Base-by-base conservation (phyloP, 2,113 vertebrate genomes). In the Chaetura pelagica region DNA sequence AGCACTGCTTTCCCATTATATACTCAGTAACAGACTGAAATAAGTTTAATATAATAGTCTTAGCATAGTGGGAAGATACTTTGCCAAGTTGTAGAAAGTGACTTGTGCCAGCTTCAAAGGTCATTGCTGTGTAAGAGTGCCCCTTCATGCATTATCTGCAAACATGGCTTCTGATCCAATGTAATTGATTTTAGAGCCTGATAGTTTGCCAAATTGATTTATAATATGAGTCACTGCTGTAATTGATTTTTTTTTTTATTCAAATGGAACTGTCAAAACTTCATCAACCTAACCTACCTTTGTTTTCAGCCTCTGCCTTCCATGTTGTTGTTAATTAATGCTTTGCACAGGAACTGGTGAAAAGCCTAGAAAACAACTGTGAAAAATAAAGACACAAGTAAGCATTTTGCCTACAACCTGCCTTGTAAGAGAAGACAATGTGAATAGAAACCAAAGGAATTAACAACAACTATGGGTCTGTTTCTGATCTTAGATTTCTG, bases 141-240 rank as follows among this genome's bases (percentile, higher is more conserved):
- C 83, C 77, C 86, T 90, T 68, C 67, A 68, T 2, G 8, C 74
- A 83, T 88, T 95, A 95, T 89, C 91, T 96, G 84, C 96, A 94
- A 97, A 95, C 79, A 84, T 0, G 2, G 42, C 68, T 97, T 90
- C 84, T 96, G 91, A 94, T 97, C 97, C 93, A 94, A 22, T 68
- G 68, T 95, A 98, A 97, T 94, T 92, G 94, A 97, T 97, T 97
- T 97, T 90, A 96, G 97, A 97, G 40, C 69, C 69, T 84, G 91
- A 97, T 96, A 94, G 52, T 92, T 92, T 94, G 94, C 83, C 83
- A 97, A 90, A 95, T 88, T 96, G 93, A 97, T 97, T 96, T 95
- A 84, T 92, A 91, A 97, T 75, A 95, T 79, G 83, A 97, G 95
- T 94, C 95, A 72, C 79, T 95, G 69, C 49, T 93, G 62, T 73